These are phyloP conservation scores for Dolichotis patagonum DNA, from an alignment of 2,113 vertebrate genomes.

Conservation along the genomic window DNA sequence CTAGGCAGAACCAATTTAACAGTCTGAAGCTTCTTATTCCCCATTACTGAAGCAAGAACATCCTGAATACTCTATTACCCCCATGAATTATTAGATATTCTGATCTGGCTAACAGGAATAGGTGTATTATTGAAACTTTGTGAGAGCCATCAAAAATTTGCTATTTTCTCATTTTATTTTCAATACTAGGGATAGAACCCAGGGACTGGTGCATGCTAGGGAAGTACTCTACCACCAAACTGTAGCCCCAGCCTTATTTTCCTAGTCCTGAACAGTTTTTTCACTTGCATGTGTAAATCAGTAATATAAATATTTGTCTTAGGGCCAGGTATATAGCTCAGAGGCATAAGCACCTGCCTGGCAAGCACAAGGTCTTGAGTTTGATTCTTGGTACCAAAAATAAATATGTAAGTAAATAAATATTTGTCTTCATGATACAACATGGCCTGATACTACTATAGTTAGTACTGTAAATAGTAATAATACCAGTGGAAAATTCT, in stretches of 20 bases:
- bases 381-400: no score
- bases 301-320: background rate
- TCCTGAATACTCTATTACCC: background rate
- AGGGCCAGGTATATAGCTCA: no score
- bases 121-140: background rate
- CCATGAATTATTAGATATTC: background rate
- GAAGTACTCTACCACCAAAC: background rate
- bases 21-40: background rate
- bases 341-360: no score
- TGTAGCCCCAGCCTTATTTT: background rate
- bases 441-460: background rate
- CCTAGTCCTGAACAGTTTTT: background rate
- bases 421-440: background rate
- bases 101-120: background rate
- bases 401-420: no score
- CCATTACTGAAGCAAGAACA: background rate
- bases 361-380: no score
- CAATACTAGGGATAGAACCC: background rate
- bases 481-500: background rate
- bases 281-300: background rate
- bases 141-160: background rate
- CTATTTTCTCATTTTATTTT: background rate
- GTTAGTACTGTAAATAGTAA: background rate
- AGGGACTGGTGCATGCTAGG: background rate
- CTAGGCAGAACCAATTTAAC: background rate